These are phyloP conservation scores for Phocides pigmalion DNA, from an alignment of 1,140 invertebrate species.

Conservation along the genomic window DNA sequence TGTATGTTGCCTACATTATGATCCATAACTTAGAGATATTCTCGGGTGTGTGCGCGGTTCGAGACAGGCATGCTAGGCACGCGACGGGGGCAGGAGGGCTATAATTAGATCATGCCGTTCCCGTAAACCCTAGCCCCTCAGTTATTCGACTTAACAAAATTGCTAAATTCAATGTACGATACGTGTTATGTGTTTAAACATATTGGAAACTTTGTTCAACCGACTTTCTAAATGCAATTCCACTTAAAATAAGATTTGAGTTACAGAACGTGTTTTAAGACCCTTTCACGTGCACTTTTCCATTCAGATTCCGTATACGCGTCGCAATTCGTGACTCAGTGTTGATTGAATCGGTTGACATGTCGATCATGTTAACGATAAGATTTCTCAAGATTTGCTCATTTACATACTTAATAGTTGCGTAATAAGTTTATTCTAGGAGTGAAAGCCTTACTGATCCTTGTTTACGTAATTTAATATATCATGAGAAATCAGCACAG, in stretches of 20 bases:
- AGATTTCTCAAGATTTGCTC: constrained; percentile 13
- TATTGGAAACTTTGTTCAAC: constrained; percentile 30
- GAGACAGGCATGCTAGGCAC: constrained; percentile 59
- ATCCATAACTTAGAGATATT: constrained; percentile 18
- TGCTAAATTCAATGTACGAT: constrained; percentile 16
- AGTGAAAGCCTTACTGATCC: constrained; percentile 18
- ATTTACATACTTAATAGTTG: constrained; percentile 19
- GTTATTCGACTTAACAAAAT: constrained; percentile 38
- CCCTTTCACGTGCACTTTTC: constrained; percentile 45
- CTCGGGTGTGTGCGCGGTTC: constrained; percentile 34
- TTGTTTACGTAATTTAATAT: constrained; percentile 14
- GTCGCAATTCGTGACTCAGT: constrained; percentile 8
- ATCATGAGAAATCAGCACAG: not conserved
- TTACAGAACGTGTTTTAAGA: constrained; percentile 37
- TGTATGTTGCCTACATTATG: not conserved
- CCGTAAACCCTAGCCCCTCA: constrained; percentile 33
- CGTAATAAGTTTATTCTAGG: constrained; percentile 6
- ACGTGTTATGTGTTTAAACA: constrained; percentile 24
- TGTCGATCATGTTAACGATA: constrained; percentile 29
- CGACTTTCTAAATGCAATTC: constrained; percentile 36
- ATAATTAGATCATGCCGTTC: constrained; percentile 68
- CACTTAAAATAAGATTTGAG: constrained; percentile 30
- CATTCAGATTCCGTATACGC: constrained; percentile 21
- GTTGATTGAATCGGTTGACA: constrained; percentile 18
- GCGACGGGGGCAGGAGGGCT: constrained; percentile 56